Evolutionary conservation across 23 tunicate genomes (phyloP).

Genomic region (Ciona savignyi): DNA sequence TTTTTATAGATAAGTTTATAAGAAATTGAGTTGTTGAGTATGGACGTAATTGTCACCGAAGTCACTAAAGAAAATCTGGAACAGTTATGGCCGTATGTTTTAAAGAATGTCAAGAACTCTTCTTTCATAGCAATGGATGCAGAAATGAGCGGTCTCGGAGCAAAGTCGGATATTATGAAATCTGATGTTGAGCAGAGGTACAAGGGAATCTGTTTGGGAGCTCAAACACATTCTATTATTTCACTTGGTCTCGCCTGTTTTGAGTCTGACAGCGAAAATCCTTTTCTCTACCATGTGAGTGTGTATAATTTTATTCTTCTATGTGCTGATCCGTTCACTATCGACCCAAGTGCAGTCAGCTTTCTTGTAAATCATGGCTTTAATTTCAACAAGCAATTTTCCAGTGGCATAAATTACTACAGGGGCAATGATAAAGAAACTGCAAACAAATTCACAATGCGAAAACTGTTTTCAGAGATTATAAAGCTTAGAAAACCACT

Average conservation of each 20-base stretch:
- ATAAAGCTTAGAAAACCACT: conserved; percentile 50
- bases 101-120: conserved; percentile 16
- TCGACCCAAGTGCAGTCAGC: conserved; percentile 66
- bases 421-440: conserved; percentile 39
- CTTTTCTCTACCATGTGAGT: conserved; percentile 2
- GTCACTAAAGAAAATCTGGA: conserved; percentile 42
- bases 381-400: conserved; percentile 65
- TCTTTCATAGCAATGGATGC: conserved; percentile 66
- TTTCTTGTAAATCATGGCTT: conserved; percentile 70
- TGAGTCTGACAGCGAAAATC: not conserved
- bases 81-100: conserved; percentile 31
- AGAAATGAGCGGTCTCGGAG: conserved; percentile 87
- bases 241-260: conserved; percentile 64
- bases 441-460: conserved; percentile 10
- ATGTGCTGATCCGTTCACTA: conserved; percentile 56
- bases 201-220: conserved; percentile 20
- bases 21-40: no score
- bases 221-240: conserved; percentile 45
- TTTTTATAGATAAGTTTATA: no score
- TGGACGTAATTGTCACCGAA: conserved; percentile 19
- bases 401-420: conserved; percentile 40
- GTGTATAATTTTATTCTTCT: conserved; percentile 51
- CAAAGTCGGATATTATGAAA: conserved; percentile 21
- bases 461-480: conserved; percentile 48
- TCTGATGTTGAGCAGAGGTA: conserved; percentile 46